phyloP scores from a whole-genome alignment of 2,113 vertebrate species.

The Sardina pilchardus region DNA sequence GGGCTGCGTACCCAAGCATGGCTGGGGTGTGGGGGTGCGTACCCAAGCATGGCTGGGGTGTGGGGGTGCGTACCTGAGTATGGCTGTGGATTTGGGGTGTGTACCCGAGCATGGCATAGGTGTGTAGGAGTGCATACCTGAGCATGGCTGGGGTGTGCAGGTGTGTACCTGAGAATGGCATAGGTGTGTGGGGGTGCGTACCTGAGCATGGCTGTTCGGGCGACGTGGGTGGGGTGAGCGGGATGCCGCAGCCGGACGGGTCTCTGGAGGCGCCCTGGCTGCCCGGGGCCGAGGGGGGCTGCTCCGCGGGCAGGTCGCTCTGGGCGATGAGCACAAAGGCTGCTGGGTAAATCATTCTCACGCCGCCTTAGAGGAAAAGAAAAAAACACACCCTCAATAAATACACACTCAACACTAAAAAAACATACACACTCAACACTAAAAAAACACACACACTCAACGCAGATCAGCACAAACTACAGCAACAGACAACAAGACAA shows the following conservation, averaged over 20 bases:
- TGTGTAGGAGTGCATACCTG: too few species aligned
- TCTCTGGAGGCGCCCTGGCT: constrained; percentile 82
- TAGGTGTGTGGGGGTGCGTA: constrained; percentile 45
- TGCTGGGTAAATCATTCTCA: constrained; percentile 96
- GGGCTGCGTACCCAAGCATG: neutral
- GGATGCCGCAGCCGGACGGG: constrained; percentile 87
- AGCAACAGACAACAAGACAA: neutral
- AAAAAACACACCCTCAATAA: neutral
- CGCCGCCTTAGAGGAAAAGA: constrained; percentile 78
- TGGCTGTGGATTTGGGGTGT: too few species aligned
- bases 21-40: too few species aligned
- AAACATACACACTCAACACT: too few species aligned
- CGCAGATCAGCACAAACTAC: neutral
- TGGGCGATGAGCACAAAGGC: constrained; percentile 95
- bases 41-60: too few species aligned
- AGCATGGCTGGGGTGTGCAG: neutral
- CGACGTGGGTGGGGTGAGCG: constrained; percentile 93
- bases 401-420: too few species aligned
- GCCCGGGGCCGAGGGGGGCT: constrained; percentile 72
- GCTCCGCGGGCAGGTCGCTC: constrained; percentile 86
- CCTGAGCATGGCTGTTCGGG: constrained; percentile 88
- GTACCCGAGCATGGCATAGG: too few species aligned
- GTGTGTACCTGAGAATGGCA: neutral
- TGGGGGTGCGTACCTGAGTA: neutral
- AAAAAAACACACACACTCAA: neutral